Conservation (phyloP, 1,140 invertebrate genomes). For the Ptiloglossa arizonensis region DNA sequence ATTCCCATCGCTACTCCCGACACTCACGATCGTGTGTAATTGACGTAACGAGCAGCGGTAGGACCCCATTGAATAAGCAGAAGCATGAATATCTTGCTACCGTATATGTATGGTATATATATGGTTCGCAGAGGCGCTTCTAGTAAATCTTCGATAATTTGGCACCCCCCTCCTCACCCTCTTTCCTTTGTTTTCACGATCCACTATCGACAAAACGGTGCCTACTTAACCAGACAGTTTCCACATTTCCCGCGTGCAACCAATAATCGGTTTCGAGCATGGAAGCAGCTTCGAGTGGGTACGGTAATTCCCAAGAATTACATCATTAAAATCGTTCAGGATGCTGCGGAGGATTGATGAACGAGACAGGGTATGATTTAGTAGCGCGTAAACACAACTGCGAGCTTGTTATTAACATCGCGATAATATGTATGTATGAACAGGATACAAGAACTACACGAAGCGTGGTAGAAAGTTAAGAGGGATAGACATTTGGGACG, state of each 20-base stretch:
- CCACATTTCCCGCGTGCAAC: conserved; percentile 6
- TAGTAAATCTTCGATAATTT: conserved; percentile 46
- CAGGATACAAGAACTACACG: conserved; percentile 2
- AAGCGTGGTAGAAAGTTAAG: conserved; percentile 25
- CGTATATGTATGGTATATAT: conserved; percentile 10
- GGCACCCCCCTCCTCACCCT: too few relatives aligned
- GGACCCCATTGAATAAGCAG: conserved; percentile 46
- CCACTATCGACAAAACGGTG: neutral
- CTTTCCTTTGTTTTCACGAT: conserved; percentile 25
- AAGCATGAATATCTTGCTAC: conserved; percentile 25
- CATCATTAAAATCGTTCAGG: conserved; percentile 52
- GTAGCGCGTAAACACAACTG: conserved; percentile 27
- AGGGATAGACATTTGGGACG: neutral
- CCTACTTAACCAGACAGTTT: conserved; percentile 31
- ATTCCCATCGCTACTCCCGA: neutral
- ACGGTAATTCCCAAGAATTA: conserved; percentile 50
- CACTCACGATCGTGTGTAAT: conserved; percentile 41
- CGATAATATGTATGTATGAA: conserved; percentile 7
- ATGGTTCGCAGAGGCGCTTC: conserved; percentile 35
- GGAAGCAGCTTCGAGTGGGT: conserved; percentile 18
- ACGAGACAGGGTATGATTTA: conserved; percentile 58
- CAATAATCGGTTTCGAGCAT: neutral
- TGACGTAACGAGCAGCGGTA: conserved; percentile 52
- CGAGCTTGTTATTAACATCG: conserved; percentile 37
- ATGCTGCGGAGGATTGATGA: conserved; percentile 38